These are phyloP conservation scores for human (Homo sapiens) DNA, from an alignment of 2,113 vertebrate genomes.

Conservation along the genomic window DNA sequence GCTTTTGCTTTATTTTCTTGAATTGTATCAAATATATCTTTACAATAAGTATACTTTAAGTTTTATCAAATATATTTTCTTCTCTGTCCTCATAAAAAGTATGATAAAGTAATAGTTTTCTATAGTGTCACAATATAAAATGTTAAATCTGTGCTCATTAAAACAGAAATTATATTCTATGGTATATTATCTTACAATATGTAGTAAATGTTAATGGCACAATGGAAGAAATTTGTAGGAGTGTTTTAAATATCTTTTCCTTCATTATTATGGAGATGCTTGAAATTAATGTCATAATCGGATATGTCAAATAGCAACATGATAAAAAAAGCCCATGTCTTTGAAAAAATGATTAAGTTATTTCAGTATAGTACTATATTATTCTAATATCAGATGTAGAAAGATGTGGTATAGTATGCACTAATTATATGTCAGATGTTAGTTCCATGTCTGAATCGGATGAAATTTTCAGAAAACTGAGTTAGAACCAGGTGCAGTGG, in stretches of 20 bases:
- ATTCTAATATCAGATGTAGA: neutral
- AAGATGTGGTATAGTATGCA: neutral
- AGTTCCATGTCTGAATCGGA: neutral
- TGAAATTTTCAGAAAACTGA: neutral
- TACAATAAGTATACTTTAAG: neutral
- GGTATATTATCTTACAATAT: neutral
- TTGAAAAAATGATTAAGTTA: neutral
- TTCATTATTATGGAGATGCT: neutral
- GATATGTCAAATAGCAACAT: neutral
- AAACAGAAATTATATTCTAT: neutral
- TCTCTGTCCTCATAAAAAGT: neutral
- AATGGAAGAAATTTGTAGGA: neutral
- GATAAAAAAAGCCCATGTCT: neutral
- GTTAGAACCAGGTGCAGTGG: neutral
- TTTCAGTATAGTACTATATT: neutral
- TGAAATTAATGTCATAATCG: slow-evolving; percentile 24
- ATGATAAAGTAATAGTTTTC: neutral
- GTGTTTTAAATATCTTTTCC: neutral
- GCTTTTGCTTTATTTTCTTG: neutral
- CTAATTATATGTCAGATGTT: neutral
- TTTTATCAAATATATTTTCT: slow-evolving; percentile 24
- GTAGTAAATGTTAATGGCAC: neutral
- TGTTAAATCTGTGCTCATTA: neutral
- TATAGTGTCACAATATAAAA: neutral
- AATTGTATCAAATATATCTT: neutral